Percentiles rank a stretch among this genome's conserved stretches.
Evolutionary conservation across 2,888 invertebrate genomes (phyloP).

Genomic region (Acronicta alni): DNA sequence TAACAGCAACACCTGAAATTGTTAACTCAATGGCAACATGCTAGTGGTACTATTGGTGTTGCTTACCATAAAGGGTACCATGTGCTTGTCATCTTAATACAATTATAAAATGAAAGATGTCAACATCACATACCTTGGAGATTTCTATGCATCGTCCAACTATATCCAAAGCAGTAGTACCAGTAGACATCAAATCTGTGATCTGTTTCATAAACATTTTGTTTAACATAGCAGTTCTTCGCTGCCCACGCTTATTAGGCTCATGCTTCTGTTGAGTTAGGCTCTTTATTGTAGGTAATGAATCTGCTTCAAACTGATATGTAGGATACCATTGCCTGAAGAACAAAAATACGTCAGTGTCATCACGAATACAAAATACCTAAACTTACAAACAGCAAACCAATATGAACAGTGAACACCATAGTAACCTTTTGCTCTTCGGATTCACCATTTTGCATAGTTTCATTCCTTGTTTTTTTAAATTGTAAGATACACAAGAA

Average conservation of each 20-base stretch:
- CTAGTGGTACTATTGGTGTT: no score
- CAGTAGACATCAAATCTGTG: constrained; percentile 93
- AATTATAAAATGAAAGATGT: no score
- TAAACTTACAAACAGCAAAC: neutral
- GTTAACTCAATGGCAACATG: no score
- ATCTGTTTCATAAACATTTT: constrained; percentile 95
- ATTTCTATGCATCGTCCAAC: constrained; percentile 92
- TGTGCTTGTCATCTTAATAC: no score
- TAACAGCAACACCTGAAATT: no score
- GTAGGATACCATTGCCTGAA: constrained; percentile 78
- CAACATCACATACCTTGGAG: constrained; percentile 86
- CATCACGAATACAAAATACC: neutral
- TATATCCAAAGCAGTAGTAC: constrained; percentile 90
- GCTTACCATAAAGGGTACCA: no score
- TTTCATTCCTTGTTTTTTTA: constrained; percentile 80
- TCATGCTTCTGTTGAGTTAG: constrained; percentile 83
- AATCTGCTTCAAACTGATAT: constrained; percentile 56
- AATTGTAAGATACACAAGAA: constrained; percentile 64
- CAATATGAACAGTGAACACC: neutral
- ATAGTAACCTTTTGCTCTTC: constrained; percentile 71
- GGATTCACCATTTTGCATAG: constrained; percentile 83
- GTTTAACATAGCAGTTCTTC: constrained; percentile 92
- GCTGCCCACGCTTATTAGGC: constrained; percentile 86
- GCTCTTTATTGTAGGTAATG: constrained; percentile 77
- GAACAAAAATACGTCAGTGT: constrained; percentile 32